These are phyloP conservation scores for Accipiter virgatus DNA, from an alignment of 2,113 vertebrate species.

Conservation along the genomic window DNA sequence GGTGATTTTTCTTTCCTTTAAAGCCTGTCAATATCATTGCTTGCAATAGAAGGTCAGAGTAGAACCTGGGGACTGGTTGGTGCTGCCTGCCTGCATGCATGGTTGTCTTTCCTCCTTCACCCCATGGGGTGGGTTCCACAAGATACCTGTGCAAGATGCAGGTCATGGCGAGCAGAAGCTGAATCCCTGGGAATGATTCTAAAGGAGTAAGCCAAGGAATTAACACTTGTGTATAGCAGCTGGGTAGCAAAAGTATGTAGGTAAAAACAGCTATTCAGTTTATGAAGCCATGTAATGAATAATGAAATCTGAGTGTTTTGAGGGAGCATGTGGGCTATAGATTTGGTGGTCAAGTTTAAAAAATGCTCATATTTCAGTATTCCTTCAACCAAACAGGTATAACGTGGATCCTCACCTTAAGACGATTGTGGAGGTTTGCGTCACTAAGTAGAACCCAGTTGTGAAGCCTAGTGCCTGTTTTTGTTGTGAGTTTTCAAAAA, in stretches of 20 bases:
- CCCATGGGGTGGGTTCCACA: background rate
- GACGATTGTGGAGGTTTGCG: background rate
- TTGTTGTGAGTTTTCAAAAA: background rate
- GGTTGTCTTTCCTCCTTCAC: background rate
- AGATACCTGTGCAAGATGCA: background rate
- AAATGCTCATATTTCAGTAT: background rate
- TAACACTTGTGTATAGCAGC: fast-evolving
- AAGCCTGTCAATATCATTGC: background rate
- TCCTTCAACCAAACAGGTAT: background rate
- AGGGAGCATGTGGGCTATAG: background rate
- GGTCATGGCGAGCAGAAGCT: background rate
- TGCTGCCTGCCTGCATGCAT: background rate
- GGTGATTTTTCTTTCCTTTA: background rate
- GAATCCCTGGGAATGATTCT: background rate
- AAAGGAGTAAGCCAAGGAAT: background rate
- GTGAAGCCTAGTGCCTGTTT: background rate
- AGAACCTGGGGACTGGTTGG: background rate
- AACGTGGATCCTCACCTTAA: background rate
- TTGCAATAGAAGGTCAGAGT: background rate
- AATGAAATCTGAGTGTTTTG: background rate
- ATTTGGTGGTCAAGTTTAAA: background rate
- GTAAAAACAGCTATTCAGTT: background rate
- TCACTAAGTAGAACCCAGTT: background rate
- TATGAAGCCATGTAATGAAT: background rate
- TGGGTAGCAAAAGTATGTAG: background rate